Evolutionary conservation across 92 coral and sea anemone species (phyloP), one percentile per base, ranked within the genome.

Genomic region (Heteractis magnifica): DNA sequence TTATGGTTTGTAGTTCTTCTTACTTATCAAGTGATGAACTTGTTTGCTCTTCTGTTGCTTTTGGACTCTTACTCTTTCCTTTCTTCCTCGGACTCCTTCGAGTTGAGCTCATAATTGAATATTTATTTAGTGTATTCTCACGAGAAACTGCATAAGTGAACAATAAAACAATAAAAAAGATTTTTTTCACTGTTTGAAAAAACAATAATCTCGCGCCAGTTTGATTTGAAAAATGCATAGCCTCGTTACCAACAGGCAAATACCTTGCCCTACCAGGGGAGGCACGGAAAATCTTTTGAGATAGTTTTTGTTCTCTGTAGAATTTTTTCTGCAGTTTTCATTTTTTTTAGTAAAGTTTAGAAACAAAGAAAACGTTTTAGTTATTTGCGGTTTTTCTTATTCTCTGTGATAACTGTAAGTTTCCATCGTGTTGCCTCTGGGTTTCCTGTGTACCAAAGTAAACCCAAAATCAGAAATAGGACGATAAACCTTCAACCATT

Each of bases 221-320:
- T 77, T 80, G 18, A 65, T 80, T 80, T 80, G 83, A 80, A 80
- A 80, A 65, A 80, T 64, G 70, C 83, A 3, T 52, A 80, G 82
- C 56, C 83, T 80, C 83, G 83, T 80, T 65, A 19, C 71, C 58
- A 65, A 4, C 76, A 56, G 58, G 34, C 75, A 49, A 64, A 80
- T 75, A 14, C 3, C 48, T 44, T 34, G 8, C 21, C 51, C 53
- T 12, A 56, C 75, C 14, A n/a, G 83, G 76, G 75, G 44, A 51
- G 75, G 56, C 83, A 60, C 0, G 23, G 81, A 49, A 34, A 16
- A 19, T 18, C 23, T 62, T 62, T 62, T n/a, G 8, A 18, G 4
- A 62, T 23, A 8, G 9, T 62, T 9, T 18, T 18, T 23, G 26
- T 23, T 23, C 34, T 16, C 23, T 16, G 9, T 8, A 18, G 20